A percentile compares a stretch with the other conserved stretches of the same genome.
phyloP scores from a whole-genome alignment of 2,888 invertebrate species.

The Euclidia mi region DNA sequence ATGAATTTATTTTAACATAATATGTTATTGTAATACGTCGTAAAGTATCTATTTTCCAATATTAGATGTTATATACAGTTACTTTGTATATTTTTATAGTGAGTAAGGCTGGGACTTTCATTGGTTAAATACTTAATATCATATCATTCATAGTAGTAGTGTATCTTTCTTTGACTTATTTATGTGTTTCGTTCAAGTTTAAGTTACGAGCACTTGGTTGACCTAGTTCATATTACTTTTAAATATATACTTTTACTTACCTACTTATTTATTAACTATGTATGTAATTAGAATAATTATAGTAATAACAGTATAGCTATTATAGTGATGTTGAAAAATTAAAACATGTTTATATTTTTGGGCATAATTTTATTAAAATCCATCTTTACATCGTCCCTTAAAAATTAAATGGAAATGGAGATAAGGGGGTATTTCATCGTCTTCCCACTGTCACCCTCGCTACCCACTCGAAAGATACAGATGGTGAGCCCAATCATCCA shows the following conservation, averaged over 20 bases:
- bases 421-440: conserved; percentile 39
- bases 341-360: conserved; percentile 56
- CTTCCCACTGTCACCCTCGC: conserved; percentile 28
- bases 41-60: conserved; percentile 21
- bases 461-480: conserved; percentile 14
- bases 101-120: conserved; percentile 15
- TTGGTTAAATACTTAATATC: background rate
- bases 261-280: background rate
- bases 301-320: conserved; percentile 2
- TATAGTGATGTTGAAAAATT: conserved; percentile 9
- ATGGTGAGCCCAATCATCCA: conserved; percentile 21
- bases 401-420: conserved; percentile 51
- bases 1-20: conserved; percentile 9
- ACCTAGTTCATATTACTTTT: too few relatives aligned
- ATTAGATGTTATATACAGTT: conserved; percentile 14
- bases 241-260: too few relatives aligned
- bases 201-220: too few relatives aligned
- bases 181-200: too few relatives aligned
- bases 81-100: background rate
- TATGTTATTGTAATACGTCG: conserved; percentile 14
- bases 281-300: background rate
- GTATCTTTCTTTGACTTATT: too few relatives aligned
- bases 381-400: conserved; percentile 62
- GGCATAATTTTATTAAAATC: conserved; percentile 81
- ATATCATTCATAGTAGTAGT: too few relatives aligned